phyloP scores from a whole-genome alignment of 2,797 vertebrate species.

The Aulostomus chinensis region DNA sequence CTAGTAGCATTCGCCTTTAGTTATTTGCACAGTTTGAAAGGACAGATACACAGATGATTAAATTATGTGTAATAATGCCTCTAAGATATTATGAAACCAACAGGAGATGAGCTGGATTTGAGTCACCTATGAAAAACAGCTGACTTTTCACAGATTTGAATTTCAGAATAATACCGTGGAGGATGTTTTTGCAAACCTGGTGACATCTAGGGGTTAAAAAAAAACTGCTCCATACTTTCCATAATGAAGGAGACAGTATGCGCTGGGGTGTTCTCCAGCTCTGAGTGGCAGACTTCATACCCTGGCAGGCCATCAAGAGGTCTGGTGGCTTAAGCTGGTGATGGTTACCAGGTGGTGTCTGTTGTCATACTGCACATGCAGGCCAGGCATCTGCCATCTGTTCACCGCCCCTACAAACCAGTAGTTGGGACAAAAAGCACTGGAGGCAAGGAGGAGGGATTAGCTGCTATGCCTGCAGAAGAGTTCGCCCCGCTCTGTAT shows the following conservation, averaged over 20 bases:
- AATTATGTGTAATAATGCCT: not conserved
- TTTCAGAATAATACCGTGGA: constrained; percentile 16
- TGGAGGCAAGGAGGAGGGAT: constrained; percentile 36
- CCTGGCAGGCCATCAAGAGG: constrained; percentile 52
- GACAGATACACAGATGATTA: not conserved
- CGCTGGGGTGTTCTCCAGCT: constrained; percentile 26
- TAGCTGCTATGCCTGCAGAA: constrained; percentile 34
- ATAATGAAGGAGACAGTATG: constrained; percentile 58
- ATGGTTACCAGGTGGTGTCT: constrained; percentile 69
- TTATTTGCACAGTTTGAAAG: constrained; percentile 1
- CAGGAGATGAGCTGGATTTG: not conserved
- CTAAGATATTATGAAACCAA: not conserved
- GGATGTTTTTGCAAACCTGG: constrained; percentile 21
- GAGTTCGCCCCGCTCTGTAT: constrained; percentile 24
- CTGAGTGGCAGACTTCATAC: constrained; percentile 44
- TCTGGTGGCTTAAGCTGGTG: constrained; percentile 50
- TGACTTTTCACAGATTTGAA: constrained; percentile 12
- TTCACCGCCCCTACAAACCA: constrained; percentile 39
- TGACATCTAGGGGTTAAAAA: constrained; percentile 48
- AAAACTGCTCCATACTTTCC: constrained; percentile 54
- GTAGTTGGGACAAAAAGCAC: constrained; percentile 56
- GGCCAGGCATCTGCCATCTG: constrained; percentile 44
- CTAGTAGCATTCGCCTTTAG: not conserved
- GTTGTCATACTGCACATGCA: constrained; percentile 30
- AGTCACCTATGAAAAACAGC: not conserved